Conservation (phyloP, 2,113 vertebrate species). For the Otus sunia region DNA sequence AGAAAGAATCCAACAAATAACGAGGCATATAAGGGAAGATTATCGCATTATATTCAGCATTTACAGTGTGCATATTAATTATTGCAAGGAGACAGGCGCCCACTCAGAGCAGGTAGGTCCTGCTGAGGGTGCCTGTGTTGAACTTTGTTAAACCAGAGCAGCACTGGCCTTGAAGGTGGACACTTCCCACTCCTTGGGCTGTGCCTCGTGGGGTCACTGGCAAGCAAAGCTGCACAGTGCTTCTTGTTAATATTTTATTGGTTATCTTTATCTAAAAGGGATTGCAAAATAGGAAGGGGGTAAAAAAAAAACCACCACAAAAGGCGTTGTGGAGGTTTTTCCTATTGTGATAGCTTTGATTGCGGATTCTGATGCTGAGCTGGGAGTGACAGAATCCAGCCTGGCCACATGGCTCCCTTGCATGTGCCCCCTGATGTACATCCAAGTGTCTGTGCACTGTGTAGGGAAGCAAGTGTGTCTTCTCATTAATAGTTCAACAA, state of each 20-base stretch:
- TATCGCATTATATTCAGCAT: not conserved
- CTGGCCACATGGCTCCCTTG: not conserved
- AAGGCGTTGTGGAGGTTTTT: not conserved
- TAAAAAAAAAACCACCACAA: not conserved
- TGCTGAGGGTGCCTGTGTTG: rapidly evolving
- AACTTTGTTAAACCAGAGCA: not conserved
- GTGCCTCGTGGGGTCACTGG: rapidly evolving
- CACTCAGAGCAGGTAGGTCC: rapidly evolving
- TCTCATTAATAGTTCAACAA: not conserved
- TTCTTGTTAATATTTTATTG: not conserved
- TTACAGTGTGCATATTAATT: not conserved
- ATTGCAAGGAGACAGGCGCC: not conserved
- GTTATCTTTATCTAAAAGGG: not conserved
- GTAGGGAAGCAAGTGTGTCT: not conserved
- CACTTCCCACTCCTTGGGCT: not conserved
- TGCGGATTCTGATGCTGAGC: not conserved
- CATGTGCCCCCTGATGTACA: not conserved
- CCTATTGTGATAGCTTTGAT: not conserved
- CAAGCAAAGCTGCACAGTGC: not conserved
- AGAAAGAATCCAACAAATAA: constrained; percentile 14
- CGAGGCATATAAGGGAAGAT: not conserved
- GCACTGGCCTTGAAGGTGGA: not conserved
- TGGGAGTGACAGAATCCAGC: not conserved
- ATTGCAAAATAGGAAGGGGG: not conserved
- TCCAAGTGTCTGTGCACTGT: not conserved